Conservation (phyloP, 2,113 vertebrate species). For the Anser brachyrhynchus region DNA sequence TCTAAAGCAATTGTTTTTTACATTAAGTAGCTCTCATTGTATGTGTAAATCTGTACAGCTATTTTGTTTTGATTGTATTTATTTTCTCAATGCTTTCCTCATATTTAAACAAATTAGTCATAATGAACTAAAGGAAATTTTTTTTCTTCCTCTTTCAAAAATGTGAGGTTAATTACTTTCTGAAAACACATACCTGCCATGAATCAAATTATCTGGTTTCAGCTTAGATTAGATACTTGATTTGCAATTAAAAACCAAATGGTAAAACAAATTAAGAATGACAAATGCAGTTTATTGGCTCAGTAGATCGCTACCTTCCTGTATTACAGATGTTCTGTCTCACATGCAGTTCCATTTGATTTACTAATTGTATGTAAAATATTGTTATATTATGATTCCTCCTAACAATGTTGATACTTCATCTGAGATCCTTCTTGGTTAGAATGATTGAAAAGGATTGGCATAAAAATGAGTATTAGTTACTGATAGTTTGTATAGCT, state of each 20-base stretch:
- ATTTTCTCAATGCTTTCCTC: background rate
- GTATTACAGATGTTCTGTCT: background rate
- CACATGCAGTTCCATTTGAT: background rate
- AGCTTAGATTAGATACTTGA: background rate
- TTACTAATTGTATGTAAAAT: background rate
- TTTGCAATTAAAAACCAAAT: constrained; percentile 40
- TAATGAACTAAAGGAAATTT: background rate
- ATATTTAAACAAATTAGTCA: background rate
- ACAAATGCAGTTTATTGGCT: constrained; percentile 3
- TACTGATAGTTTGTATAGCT: background rate
- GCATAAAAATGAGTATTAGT: background rate
- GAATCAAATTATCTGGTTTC: constrained; percentile 12
- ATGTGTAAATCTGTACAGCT: background rate
- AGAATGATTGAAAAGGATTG: background rate
- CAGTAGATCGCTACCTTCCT: background rate
- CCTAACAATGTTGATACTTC: background rate
- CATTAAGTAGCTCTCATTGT: background rate
- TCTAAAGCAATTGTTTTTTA: background rate
- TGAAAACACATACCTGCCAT: background rate
- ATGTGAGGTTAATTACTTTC: background rate
- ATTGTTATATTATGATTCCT: background rate
- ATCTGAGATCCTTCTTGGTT: background rate
- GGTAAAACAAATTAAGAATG: constrained; percentile 7
- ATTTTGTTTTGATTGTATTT: background rate
- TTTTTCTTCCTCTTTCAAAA: background rate